These are phyloP conservation scores for Scomber scombrus DNA, from an alignment of 2,113 vertebrate genomes.

Conservation along the genomic window DNA sequence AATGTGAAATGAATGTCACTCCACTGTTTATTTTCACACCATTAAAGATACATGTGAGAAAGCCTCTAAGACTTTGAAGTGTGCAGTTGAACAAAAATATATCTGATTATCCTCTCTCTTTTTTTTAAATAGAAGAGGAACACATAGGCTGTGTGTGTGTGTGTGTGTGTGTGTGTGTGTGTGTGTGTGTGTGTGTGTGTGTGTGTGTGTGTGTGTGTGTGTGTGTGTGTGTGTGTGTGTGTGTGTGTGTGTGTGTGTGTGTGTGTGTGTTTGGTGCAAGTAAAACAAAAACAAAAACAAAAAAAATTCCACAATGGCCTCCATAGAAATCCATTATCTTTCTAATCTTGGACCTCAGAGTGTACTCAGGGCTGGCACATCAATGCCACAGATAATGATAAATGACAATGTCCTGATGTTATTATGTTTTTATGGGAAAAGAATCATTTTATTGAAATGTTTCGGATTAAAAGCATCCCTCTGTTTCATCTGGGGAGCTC, in stretches of 20 bases:
- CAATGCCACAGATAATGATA: slow-evolving; percentile 43
- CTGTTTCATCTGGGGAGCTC: slow-evolving; percentile 77
- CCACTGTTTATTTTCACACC: slow-evolving; percentile 74
- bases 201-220: neutral
- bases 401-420: slow-evolving; percentile 52
- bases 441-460: slow-evolving; percentile 51
- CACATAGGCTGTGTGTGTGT: slow-evolving; percentile 15
- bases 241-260: neutral
- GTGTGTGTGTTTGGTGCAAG: too few species aligned
- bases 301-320: too few species aligned
- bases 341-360: slow-evolving; percentile 35
- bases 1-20: slow-evolving; percentile 64
- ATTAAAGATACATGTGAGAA: slow-evolving; percentile 81
- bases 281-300: too few species aligned
- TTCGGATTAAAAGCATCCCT: slow-evolving; percentile 66
- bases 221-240: neutral
- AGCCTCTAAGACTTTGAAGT: slow-evolving; percentile 79
- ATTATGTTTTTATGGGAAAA: slow-evolving; percentile 39
- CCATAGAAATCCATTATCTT: slow-evolving; percentile 52
- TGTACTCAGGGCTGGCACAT: slow-evolving; percentile 41
- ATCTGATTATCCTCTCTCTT: slow-evolving; percentile 46
- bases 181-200: slow-evolving; percentile 17
- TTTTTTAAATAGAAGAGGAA: slow-evolving; percentile 39
- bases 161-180: neutral
- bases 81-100: slow-evolving; percentile 63